These are phyloP conservation scores for Acronicta aceris DNA, from an alignment of 2,888 invertebrate genomes.

Conservation along the genomic window DNA sequence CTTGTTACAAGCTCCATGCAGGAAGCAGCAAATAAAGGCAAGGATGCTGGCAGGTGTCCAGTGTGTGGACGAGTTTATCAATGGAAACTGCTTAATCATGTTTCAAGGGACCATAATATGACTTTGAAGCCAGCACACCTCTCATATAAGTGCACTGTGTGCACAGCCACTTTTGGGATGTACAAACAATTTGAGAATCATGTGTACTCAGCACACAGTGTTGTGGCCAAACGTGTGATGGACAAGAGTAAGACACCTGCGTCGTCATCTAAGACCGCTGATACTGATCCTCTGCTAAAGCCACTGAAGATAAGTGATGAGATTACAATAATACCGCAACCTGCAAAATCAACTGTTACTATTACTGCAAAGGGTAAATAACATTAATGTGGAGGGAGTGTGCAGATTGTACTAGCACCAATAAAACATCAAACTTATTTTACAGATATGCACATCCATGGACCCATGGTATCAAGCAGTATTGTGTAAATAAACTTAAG, in stretches of 20 bases:
- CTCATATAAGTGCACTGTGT: slow-evolving; percentile 98
- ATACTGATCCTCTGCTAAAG: slow-evolving; percentile 92
- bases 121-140: slow-evolving; percentile 97
- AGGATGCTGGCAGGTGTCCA: slow-evolving; percentile 98
- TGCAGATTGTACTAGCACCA: slow-evolving; percentile 62
- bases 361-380: slow-evolving; percentile 86
- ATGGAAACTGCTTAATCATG: slow-evolving; percentile 97
- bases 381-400: slow-evolving; percentile 67
- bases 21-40: slow-evolving; percentile 98
- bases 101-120: slow-evolving; percentile 97
- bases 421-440: slow-evolving; percentile 62
- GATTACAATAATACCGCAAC: slow-evolving; percentile 97
- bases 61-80: slow-evolving; percentile 96
- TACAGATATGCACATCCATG: slow-evolving; percentile 71
- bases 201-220: slow-evolving; percentile 98
- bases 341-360: slow-evolving; percentile 89
- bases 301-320: slow-evolving; percentile 97
- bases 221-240: slow-evolving; percentile 96
- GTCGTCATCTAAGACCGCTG: slow-evolving; percentile 68
- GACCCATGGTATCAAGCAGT: slow-evolving; percentile 77
- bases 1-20: slow-evolving; percentile 98
- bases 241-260: slow-evolving; percentile 91
- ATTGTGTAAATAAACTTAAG: slow-evolving; percentile 83
- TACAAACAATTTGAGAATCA: slow-evolving; percentile 98
- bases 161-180: slow-evolving; percentile 98